These are phyloP conservation scores for Reticulitermes speratus DNA, from an alignment of 1,140 invertebrate genomes.

Conservation along the genomic window DNA sequence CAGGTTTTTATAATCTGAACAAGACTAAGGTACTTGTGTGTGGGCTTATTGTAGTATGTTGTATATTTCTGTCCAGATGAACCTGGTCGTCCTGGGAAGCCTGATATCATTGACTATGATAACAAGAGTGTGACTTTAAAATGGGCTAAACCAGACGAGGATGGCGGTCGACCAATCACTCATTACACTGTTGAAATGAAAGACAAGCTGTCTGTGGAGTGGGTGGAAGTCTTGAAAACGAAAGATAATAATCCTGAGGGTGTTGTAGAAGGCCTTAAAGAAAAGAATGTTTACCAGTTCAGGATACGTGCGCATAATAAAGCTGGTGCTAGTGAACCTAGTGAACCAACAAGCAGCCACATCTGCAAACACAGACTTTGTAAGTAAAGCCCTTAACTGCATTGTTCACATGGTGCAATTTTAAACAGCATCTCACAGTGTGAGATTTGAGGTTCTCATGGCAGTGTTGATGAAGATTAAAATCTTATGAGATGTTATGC, in stretches of 20 bases:
- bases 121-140: slow-evolving; percentile 85
- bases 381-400: slow-evolving; percentile 56
- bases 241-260: slow-evolving; percentile 72
- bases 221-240: slow-evolving; percentile 84
- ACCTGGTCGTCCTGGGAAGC: slow-evolving; percentile 84
- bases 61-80: slow-evolving; percentile 60
- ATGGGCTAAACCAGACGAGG: slow-evolving; percentile 86
- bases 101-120: slow-evolving; percentile 91
- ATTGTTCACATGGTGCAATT: background rate
- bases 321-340: slow-evolving; percentile 82
- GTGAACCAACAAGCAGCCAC: slow-evolving; percentile 88
- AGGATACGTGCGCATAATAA: slow-evolving; percentile 90
- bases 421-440: background rate
- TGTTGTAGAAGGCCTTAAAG: slow-evolving; percentile 85
- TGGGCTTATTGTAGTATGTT: too few species aligned
- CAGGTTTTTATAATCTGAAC: too few species aligned
- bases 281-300: slow-evolving; percentile 93
- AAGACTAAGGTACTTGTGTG: too few species aligned
- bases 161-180: slow-evolving; percentile 92
- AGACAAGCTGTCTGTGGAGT: slow-evolving; percentile 88
- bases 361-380: slow-evolving; percentile 89
- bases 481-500: too few species aligned
- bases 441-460: too few species aligned
- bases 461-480: too few species aligned
- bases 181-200: slow-evolving; percentile 96